Evolutionary conservation across 2,797 vertebrate species (phyloP), one percentile per base, ranked within the genome.

Genomic region (Holocentrus rufus): DNA sequence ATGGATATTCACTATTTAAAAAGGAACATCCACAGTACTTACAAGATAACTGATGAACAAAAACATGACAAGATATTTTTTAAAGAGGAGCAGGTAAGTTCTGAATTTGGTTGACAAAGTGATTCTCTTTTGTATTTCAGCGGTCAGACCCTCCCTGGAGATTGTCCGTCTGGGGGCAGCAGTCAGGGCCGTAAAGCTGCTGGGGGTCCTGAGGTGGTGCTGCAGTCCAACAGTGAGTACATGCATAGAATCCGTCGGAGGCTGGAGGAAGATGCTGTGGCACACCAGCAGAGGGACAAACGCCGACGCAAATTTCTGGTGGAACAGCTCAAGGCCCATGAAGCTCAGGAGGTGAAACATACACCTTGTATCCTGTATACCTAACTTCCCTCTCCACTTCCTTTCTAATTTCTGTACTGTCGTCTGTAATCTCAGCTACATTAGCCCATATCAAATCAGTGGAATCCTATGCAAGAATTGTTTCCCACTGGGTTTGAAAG

Each of bases 271-370:
- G 94, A 96, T 59, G 83, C 60, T 0, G 46, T 83, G 1, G 91
- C 95, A 3, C 89, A 93, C 7, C 94, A 97, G 25, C 94, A 96
- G 78, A 92, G 94, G 77, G 94, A 95, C 76, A 97, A 95, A 87
- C 94, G 96, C 68, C 88, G 93, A 0, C 82, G 93, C 69, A 91
- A 88, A 79, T 92, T 96, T 60, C 69, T 98, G 30, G 72, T 94
- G 86, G 94, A 96, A 54, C 97, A 97, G 36, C 81, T 96, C 54
- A 91, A 93, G 76, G 92, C 93, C n/a, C 95, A 95, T 0, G 93
- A 96, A 89, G 89, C 93, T 67, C 94, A 95, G 73, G 94, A 98
- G 95, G 98, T 98, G 71, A 84, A 82, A 59, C 54, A n/a, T 30
- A 52, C 23, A 58, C 20, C n/a, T 65, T 30, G n/a, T 23, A 20